Conservation (phyloP, 2,888 invertebrate species). For the Campoplex nolae region DNA sequence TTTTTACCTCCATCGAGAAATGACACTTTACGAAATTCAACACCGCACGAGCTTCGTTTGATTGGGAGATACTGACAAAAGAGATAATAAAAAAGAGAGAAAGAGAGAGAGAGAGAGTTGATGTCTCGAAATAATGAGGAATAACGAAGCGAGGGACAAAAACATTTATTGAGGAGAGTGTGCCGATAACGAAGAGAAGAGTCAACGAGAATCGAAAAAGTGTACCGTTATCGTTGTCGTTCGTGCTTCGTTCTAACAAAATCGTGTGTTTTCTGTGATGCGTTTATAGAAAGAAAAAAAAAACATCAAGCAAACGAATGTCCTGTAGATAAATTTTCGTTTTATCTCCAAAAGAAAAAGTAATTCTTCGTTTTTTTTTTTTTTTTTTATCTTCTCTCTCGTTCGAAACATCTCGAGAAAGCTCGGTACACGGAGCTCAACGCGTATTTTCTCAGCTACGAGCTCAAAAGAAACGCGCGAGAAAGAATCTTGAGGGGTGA, state of each 20-base stretch:
- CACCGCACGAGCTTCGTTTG: background rate
- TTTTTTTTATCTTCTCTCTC: background rate
- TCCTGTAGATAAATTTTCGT: background rate
- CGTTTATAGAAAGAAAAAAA: background rate
- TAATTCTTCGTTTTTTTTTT: background rate
- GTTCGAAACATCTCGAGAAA: background rate
- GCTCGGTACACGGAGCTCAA: background rate
- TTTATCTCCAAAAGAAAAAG: background rate
- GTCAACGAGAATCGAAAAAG: background rate
- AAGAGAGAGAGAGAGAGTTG: slow-evolving; percentile 25
- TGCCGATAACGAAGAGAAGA: slow-evolving; percentile 8
- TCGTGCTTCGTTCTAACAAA: background rate
- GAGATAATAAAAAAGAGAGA: background rate
- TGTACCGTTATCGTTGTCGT: background rate
- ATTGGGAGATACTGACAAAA: background rate
- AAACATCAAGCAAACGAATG: background rate
- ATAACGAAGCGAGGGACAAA: background rate
- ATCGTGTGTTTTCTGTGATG: slow-evolving; percentile 1
- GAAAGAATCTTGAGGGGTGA: background rate
- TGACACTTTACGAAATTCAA: background rate
- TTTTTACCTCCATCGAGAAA: background rate
- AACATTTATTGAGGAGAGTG: slow-evolving; percentile 9
- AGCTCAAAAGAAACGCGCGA: background rate
- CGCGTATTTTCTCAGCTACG: background rate
- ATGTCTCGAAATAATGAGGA: slow-evolving; percentile 13